These are phyloP conservation scores for Pogonocichla stellata DNA, from an alignment of 2,113 vertebrate species.

Conservation along the genomic window DNA sequence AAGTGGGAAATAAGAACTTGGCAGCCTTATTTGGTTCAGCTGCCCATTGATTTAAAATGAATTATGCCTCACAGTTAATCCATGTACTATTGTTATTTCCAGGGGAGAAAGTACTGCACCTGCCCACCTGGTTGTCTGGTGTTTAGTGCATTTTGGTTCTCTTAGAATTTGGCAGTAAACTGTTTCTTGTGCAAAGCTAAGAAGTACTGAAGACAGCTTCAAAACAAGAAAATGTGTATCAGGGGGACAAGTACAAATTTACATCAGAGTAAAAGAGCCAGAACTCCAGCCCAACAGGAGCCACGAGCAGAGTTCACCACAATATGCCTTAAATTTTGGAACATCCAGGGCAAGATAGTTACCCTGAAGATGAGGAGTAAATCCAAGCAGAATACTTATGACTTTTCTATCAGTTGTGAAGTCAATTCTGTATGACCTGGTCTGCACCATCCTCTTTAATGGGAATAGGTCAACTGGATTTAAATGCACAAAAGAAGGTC, in stretches of 20 bases:
- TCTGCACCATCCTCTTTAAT: background rate
- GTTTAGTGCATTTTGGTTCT: background rate
- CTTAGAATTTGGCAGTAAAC: background rate
- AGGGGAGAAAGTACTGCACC: background rate
- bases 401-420: background rate
- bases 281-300: background rate
- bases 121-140: background rate
- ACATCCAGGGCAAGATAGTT: background rate
- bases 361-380: background rate
- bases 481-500: background rate
- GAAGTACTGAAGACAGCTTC: background rate
- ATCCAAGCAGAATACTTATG: background rate
- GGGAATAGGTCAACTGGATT: background rate
- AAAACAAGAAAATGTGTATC: background rate
- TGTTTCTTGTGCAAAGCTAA: background rate
- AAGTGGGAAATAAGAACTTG: background rate
- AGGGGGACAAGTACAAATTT: background rate
- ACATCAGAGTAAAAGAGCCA: background rate
- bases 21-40: background rate
- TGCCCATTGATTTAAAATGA: background rate
- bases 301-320: accelerated
- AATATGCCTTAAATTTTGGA: background rate
- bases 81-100: background rate
- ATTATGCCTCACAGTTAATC: background rate
- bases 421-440: background rate